Evolutionary conservation across 2,888 invertebrate genomes (phyloP).

Genomic region (Harpalus rubripes): DNA sequence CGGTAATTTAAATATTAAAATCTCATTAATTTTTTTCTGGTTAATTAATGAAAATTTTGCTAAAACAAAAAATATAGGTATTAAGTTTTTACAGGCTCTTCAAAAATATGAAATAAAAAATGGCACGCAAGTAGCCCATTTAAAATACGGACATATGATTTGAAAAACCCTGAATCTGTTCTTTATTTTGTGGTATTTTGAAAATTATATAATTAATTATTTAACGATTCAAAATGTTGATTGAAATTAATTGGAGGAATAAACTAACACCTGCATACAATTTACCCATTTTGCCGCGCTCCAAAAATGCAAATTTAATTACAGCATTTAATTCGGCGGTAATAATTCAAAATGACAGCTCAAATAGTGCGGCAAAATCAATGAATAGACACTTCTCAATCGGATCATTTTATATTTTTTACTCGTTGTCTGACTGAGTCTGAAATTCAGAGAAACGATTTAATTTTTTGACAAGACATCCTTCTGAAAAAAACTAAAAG

Average conservation of each 20-base stretch:
- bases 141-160: too few species aligned
- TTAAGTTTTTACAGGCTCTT: too few species aligned
- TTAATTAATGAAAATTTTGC: too few species aligned
- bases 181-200: too few species aligned
- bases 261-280: neutral
- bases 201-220: neutral
- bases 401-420: constrained; percentile 29
- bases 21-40: too few species aligned
- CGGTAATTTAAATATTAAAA: too few species aligned
- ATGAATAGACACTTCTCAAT: constrained; percentile 21
- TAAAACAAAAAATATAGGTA: too few species aligned
- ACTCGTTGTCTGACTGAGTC: neutral
- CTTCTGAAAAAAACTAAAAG: constrained; percentile 32
- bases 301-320: neutral
- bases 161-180: too few species aligned
- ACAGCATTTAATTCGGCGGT: constrained; percentile 1
- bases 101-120: too few species aligned
- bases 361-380: constrained; percentile 35
- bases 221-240: neutral
- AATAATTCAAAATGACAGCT: constrained; percentile 35
- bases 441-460: constrained; percentile 46
- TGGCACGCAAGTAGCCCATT: too few species aligned
- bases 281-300: neutral
- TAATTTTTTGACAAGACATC: constrained; percentile 24
- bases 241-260: neutral